These are phyloP conservation scores for Connochaetes taurinus DNA, from an alignment of 2,113 vertebrate genomes.

Conservation along the genomic window DNA sequence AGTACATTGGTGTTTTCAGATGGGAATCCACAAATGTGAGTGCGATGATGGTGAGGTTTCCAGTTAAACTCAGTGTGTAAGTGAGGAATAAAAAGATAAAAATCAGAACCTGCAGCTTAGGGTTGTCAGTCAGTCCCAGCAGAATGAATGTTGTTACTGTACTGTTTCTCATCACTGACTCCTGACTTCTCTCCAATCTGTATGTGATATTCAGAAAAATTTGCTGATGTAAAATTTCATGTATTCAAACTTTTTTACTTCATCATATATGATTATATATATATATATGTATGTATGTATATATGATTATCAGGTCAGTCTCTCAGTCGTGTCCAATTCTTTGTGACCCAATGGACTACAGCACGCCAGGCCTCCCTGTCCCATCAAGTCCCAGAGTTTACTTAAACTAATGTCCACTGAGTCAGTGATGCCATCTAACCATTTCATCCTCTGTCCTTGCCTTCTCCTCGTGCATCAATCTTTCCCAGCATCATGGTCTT, in stretches of 20 bases:
- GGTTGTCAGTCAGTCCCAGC: conserved; percentile 34
- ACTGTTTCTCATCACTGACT: conserved; percentile 8
- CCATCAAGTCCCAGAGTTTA: no score
- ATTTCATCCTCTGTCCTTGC: no score
- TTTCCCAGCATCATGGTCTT: no score
- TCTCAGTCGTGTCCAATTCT: no score
- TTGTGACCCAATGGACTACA: not conserved
- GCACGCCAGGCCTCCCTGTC: no score
- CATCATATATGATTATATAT: not conserved
- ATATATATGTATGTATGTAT: no score
- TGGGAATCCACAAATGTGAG: not conserved
- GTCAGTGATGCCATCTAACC: no score
- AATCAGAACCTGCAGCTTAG: not conserved
- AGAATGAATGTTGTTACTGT: conserved; percentile 48
- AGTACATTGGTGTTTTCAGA: not conserved
- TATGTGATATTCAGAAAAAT: not conserved
- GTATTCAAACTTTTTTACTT: not conserved
- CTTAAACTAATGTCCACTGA: no score
- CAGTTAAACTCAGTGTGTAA: not conserved
- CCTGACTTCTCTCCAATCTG: not conserved
- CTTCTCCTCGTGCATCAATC: no score
- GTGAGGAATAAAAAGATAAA: not conserved
- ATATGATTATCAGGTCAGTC: no score
- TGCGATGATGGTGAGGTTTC: not conserved
- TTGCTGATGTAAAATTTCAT: not conserved